Evolutionary conservation across 2,888 invertebrate species (phyloP), one percentile per base, ranked within the genome.

Genomic region (Litoditis marina): DNA sequence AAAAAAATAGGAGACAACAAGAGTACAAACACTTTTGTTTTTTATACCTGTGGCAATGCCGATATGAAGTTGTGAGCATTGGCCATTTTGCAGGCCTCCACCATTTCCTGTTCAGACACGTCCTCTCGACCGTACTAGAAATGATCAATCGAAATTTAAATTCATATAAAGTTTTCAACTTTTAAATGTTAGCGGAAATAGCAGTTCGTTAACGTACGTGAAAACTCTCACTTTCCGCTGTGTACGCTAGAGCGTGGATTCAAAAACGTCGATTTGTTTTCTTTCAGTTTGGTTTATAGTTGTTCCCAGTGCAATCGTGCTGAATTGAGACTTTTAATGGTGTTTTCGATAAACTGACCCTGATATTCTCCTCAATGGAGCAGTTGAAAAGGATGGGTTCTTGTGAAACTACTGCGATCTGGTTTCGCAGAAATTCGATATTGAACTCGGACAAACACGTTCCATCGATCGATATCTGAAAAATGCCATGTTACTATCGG

Each of bases 321-420:
- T n/a, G n/a, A n/a, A n/a, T n/a, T n/a, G n/a, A n/a, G n/a, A n/a
- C n/a, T n/a, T n/a, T n/a, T n/a, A n/a, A n/a, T n/a, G n/a, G n/a
- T n/a, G n/a, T n/a, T n/a, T n/a, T n/a, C n/a, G n/a, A n/a, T n/a
- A n/a, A n/a, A n/a, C 86, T 86, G 57, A 85, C 85, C 19, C 84
- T 81, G 59, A 87, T 87, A 73, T 87, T 87, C 69, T 87, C 86
- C 22, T 83, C 84, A 49, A 79, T 78, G 13, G 76, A 84, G 6
- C 84, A 84, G 25, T 84, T 85, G 78, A 87, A 87, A 8, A 94
- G 86, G 6, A 92, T 88, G 4, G 87, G 87, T 71, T 87, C 87
- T 47, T 79, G 84, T 47, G 46, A 84, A 69, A 65, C 82, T 51
- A 57, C 79, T 7, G 84, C 84, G 31, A 84, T 79, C 28, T 81